Evolutionary conservation across 2,888 invertebrate species (phyloP).

Genomic region (Eilema caniola): DNA sequence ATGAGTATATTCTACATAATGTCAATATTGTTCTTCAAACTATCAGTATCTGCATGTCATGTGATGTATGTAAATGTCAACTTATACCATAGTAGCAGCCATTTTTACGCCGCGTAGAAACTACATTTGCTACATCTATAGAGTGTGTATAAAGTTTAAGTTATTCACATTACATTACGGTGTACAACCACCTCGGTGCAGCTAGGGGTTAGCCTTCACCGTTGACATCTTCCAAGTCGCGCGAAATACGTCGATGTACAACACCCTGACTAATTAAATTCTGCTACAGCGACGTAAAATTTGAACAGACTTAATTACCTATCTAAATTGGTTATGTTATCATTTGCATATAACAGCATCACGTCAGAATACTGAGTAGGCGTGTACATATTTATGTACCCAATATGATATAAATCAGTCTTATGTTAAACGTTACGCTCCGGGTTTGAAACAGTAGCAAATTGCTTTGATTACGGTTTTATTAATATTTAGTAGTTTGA

Average conservation of each 20-base stretch:
- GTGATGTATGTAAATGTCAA: too few species aligned
- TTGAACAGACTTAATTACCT: constrained; percentile 52
- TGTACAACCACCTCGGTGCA: constrained; percentile 26
- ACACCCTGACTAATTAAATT: constrained; percentile 52
- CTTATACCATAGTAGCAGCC: too few species aligned
- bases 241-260: constrained; percentile 49
- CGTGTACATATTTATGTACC: constrained; percentile 33
- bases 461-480: not conserved
- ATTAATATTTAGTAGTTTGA: not conserved
- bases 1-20: too few species aligned
- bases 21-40: too few species aligned
- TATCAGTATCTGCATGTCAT: too few species aligned
- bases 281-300: constrained; percentile 49
- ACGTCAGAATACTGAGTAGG: constrained; percentile 33
- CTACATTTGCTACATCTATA: too few species aligned
- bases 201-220: constrained; percentile 29
- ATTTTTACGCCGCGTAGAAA: too few species aligned
- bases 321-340: constrained; percentile 51
- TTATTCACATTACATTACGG: constrained; percentile 21
- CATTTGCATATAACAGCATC: constrained; percentile 52
- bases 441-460: not conserved
- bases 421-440: constrained; percentile 5
- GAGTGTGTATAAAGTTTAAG: too few species aligned
- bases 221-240: constrained; percentile 35
- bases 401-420: constrained; percentile 22